A percentile compares a stretch with the other conserved stretches of the same genome.
These are phyloP conservation scores for Salarias fasciatus DNA, from an alignment of 2,797 vertebrate species.

Conservation along the genomic window DNA sequence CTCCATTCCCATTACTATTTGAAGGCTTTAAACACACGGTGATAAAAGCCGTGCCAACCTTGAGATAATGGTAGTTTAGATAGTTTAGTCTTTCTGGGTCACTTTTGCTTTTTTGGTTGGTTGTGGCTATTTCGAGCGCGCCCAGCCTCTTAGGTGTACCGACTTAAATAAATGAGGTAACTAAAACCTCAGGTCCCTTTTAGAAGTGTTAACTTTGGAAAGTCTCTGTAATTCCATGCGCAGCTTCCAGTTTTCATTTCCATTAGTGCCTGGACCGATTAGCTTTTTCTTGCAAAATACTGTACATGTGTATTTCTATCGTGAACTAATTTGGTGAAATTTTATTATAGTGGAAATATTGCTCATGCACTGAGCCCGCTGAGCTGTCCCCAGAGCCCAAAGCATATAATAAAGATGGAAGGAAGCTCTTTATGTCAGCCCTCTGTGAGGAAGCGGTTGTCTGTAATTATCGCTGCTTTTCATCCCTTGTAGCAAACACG, in stretches of 20 bases:
- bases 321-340: constrained; percentile 38
- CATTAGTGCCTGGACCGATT: constrained; percentile 6
- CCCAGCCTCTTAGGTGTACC: too few species aligned
- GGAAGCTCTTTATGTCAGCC: constrained; percentile 72
- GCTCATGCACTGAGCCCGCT: constrained; percentile 43
- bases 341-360: constrained; percentile 51
- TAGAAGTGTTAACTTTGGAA: constrained; percentile 12
- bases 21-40: too few species aligned
- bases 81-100: too few species aligned
- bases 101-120: too few species aligned
- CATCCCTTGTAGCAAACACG: constrained; percentile 70
- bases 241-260: constrained; percentile 2
- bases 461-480: constrained; percentile 77
- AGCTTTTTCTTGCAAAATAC: constrained; percentile 9
- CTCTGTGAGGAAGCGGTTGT: constrained; percentile 69
- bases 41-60: too few species aligned
- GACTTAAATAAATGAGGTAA: too few species aligned
- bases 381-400: constrained; percentile 49
- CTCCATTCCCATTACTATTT: too few species aligned
- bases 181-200: too few species aligned
- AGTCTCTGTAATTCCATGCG: constrained; percentile 4
- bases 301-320: constrained; percentile 14
- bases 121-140: too few species aligned
- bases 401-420: constrained; percentile 78
- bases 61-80: too few species aligned